Evolutionary conservation across 2,888 invertebrate species (phyloP), one percentile per base, ranked within the genome.

Genomic region (Drosophila borealis): DNA sequence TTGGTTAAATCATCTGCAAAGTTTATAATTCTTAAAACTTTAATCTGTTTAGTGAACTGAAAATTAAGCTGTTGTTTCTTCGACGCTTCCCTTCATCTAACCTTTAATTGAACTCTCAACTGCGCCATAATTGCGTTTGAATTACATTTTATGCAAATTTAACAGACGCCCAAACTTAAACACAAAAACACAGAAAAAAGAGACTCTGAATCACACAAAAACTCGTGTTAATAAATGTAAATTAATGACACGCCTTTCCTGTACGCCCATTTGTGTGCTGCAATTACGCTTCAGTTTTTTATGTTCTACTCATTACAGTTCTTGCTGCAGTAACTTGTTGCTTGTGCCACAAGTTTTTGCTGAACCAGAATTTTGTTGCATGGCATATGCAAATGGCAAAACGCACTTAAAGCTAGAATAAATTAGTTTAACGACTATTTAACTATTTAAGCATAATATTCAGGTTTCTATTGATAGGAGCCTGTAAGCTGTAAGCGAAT

Each of bases 141-240:
- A 80, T 77, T 74, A 64, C 48, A 64, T 68, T 62, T 69, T 73
- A 84, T 81, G 77, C 66, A 71, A 81, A 83, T 83, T 53, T 14
- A 46, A 65, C 37, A n/a, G 37, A 14, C 44, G 44, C 29, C 19
- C 34, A 14, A 41, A 17, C 3, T 33, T 48, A 45, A 66, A 62
- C 49, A 44, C 62, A 33, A 54, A 29, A 29, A 51, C 66, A 71
- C 36, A 70, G 65, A 82, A 84, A 80, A 4, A 19, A 39, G 17
- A 57, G 60, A 42, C 34, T 51, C 13, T 13, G 13, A 44, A 1
- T 29, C 60, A 46, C 75, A 68, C 50, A 74, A 71, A 81, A 89
- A 89, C 88, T 84, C 62, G 70, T 83, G 84, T 81, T 88, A 89
- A 89, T 90, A 88, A 89, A 88, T 90, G 88, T 84, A 90, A 90